These are phyloP conservation scores for Capreolus pygargus DNA, from an alignment of 2,113 vertebrate species.

Conservation along the genomic window DNA sequence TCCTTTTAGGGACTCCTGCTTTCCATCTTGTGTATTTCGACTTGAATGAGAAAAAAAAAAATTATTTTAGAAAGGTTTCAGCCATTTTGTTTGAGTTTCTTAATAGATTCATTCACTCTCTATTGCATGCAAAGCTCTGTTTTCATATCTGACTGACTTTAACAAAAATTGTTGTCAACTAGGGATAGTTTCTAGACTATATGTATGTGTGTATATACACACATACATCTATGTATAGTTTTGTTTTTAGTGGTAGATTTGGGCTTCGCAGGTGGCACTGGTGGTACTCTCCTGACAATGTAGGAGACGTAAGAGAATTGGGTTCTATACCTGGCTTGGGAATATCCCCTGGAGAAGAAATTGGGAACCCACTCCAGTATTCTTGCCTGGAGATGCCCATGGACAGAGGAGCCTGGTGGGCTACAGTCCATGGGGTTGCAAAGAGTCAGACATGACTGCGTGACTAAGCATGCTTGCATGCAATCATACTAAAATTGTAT, in stretches of 20 bases:
- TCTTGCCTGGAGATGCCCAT: background rate
- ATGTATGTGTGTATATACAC: background rate
- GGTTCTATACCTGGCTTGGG: background rate
- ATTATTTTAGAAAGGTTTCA: background rate
- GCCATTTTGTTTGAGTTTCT: background rate
- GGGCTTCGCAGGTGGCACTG: background rate
- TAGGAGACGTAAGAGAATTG: background rate
- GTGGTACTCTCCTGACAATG: background rate
- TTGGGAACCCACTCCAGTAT: background rate
- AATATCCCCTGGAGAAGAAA: background rate
- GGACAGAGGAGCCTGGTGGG: background rate
- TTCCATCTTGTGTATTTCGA: background rate
- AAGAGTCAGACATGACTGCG: background rate
- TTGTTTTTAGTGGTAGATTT: background rate
- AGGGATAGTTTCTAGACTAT: background rate
- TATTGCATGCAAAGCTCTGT: background rate
- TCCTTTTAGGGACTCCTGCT: background rate
- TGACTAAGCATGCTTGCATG: background rate
- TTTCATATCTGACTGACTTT: background rate
- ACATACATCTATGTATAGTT: background rate
- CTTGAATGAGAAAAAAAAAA: background rate
- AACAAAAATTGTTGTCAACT: background rate
- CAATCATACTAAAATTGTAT: background rate
- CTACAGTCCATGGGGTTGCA: background rate
- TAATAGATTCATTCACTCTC: background rate